Base-by-base conservation (phyloP, 2,113 vertebrate species). In the Lasiurus borealis region DNA sequence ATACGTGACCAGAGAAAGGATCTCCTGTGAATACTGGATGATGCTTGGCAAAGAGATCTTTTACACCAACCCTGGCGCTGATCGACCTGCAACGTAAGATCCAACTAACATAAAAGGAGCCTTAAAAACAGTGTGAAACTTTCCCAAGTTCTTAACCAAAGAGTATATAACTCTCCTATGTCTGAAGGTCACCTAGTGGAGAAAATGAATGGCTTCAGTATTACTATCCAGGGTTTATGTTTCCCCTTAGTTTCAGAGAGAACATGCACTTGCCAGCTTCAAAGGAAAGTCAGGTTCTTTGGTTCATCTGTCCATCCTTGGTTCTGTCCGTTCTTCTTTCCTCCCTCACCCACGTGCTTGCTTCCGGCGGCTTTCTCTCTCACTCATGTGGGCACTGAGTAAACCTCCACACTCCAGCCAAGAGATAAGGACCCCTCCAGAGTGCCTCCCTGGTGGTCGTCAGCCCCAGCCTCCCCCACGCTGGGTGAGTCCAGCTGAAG, bases 31-130 rank as follows among this genome's bases (percentile, higher is more conserved):
- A 76, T 16, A n/a, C 11, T 34, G 64, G 73, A 40, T 10, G 8
- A 50, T 40, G 82, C 57, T 25, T 23, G 54, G 48, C 52, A 73
- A 75, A 66, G 5, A 16, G 81, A 69, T 80, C 90, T 86, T 83
- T 88, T n/a, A 84, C 71, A 18, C 25, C 12, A 62, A 48, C 68
- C 89, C 44, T 12, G 27, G 91, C 11, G 19, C 75, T 2, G 1
- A 52, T 50, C 25, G 0, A 25, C 1, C 1, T 0, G 3, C 31
- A 34, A 18, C 0, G 0, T 9, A 34, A 66, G 57, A 25, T n/a
- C 75, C 76, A 48, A 19, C 2, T 16, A 36, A 50, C 44, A 57
- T 1, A 44, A 16, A 36, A 80, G 29, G 40, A 50, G 50, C 36
- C 34, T 81, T 68, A 46, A 48, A 84, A 90, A 25, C 6, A 54